phyloP scores from a whole-genome alignment of 1,140 invertebrate species.

The Orchestia grillus region DNA sequence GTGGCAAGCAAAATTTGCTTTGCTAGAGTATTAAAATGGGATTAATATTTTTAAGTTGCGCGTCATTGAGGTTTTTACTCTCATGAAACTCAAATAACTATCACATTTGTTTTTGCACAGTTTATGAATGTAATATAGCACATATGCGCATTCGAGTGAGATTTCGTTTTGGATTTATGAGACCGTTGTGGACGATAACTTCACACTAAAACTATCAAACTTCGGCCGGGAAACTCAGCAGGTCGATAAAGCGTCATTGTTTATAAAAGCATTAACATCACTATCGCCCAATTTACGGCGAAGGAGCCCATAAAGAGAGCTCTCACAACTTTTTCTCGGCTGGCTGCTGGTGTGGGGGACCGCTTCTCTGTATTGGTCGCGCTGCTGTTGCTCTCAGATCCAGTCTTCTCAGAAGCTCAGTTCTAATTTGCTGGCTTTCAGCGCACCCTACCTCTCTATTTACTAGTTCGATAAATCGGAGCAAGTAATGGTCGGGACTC shows the following conservation, averaged over 20 bases:
- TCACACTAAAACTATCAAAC: slow-evolving; percentile 37
- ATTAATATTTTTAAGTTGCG: neutral
- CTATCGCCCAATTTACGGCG: neutral
- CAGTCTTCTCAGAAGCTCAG: neutral
- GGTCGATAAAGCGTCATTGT: neutral
- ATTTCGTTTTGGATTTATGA: neutral
- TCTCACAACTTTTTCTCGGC: neutral
- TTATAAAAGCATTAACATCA: slow-evolving; percentile 44
- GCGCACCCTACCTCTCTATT: neutral
- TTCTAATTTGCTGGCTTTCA: slow-evolving; percentile 6
- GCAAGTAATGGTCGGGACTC: neutral
- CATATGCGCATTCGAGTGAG: neutral
- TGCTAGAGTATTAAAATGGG: neutral
- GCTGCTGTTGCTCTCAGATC: neutral
- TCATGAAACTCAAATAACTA: neutral
- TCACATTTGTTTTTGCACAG: neutral
- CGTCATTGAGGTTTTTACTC: neutral
- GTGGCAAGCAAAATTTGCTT: neutral
- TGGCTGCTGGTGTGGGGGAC: neutral
- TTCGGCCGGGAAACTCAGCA: neutral
- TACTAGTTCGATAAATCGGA: neutral
- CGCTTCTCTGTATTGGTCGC: neutral
- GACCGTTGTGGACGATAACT: neutral
- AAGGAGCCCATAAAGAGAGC: slow-evolving; percentile 4
- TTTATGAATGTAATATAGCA: neutral